Evolutionary conservation across 1,140 invertebrate species (phyloP).

Genomic region (Coelopa frigida): DNA sequence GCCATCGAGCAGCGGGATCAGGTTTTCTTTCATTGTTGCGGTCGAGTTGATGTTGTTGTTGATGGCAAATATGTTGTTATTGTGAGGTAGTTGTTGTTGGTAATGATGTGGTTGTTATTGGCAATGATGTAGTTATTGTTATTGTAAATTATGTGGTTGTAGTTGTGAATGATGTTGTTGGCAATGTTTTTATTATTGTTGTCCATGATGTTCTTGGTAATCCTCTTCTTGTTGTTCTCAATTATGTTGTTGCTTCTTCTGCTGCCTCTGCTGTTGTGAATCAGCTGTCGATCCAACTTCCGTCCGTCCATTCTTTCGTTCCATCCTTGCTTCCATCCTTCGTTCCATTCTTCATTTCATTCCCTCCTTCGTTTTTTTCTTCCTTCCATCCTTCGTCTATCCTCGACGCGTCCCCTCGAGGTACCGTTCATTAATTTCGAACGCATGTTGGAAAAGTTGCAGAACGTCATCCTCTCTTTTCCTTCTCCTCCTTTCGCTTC

Average conservation of each 20-base stretch:
- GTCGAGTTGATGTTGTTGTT: not conserved
- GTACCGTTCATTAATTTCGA: no score
- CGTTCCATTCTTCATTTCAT: not conserved
- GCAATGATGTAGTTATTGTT: not conserved
- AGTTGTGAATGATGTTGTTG: constrained; percentile 3
- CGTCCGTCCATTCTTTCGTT: constrained; percentile 3
- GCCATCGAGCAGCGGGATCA: no score
- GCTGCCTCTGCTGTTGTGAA: constrained; percentile 4
- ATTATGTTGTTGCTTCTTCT: not conserved
- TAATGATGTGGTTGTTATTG: constrained; percentile 1
- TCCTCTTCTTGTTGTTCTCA: not conserved
- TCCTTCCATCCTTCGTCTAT: no score
- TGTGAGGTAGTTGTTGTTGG: constrained; percentile 5
- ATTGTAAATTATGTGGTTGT: not conserved
- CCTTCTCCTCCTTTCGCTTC: no score
- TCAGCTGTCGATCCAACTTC: constrained; percentile 8
- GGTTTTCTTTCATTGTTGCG: constrained; percentile 1
- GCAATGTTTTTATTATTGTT: not conserved
- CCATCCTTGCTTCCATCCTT: not conserved
- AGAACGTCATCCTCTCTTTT: no score
- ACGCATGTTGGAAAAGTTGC: no score
- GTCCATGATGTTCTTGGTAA: not conserved
- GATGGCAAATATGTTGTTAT: not conserved
- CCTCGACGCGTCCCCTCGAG: no score
- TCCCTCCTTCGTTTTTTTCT: not conserved